A percentile compares a stretch with the other conserved stretches of the same genome.
Conservation (phyloP, 2,888 invertebrate genomes). For the Myopa testacea region DNA sequence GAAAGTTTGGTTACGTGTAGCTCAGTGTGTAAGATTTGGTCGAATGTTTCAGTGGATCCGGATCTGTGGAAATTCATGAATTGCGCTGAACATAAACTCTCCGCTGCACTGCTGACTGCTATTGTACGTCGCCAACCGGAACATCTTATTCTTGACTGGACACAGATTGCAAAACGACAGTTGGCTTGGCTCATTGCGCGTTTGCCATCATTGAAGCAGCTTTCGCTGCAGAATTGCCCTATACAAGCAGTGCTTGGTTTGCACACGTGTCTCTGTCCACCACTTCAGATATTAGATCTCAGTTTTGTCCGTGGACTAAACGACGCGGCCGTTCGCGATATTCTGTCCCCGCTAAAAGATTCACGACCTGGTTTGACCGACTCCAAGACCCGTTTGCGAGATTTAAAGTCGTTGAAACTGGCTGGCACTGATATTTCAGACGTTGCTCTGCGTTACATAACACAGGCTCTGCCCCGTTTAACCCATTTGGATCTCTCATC, state of each 20-base stretch:
- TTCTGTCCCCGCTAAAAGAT: conserved; percentile 88
- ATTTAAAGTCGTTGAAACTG: conserved; percentile 79
- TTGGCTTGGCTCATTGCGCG: conserved; percentile 92
- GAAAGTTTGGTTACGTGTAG: conserved; percentile 79
- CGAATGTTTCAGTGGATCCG: conserved; percentile 84
- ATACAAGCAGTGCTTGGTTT: conserved; percentile 84
- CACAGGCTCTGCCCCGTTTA: conserved; percentile 81
- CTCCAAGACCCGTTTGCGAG: conserved; percentile 81
- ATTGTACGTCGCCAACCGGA: conserved; percentile 91
- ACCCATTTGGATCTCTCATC: conserved; percentile 84
- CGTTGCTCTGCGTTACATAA: conserved; percentile 76
- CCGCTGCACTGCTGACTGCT: conserved; percentile 80
- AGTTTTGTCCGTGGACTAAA: conserved; percentile 88
- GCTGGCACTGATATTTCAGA: conserved; percentile 93
- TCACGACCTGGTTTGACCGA: conserved; percentile 82
- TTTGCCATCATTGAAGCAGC: conserved; percentile 83
- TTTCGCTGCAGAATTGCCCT: conserved; percentile 83
- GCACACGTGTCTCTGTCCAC: conserved; percentile 84
- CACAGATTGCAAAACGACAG: conserved; percentile 86
- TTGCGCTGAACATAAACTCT: conserved; percentile 80
- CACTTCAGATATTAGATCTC: conserved; percentile 81
- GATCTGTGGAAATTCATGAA: conserved; percentile 87
- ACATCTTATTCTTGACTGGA: conserved; percentile 87
- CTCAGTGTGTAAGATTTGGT: conserved; percentile 90
- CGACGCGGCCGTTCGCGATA: conserved; percentile 85